phyloP scores from a whole-genome alignment of 37 sponge, comb jelly and placozoan species.

The Cliona cf. orientalis region DNA sequence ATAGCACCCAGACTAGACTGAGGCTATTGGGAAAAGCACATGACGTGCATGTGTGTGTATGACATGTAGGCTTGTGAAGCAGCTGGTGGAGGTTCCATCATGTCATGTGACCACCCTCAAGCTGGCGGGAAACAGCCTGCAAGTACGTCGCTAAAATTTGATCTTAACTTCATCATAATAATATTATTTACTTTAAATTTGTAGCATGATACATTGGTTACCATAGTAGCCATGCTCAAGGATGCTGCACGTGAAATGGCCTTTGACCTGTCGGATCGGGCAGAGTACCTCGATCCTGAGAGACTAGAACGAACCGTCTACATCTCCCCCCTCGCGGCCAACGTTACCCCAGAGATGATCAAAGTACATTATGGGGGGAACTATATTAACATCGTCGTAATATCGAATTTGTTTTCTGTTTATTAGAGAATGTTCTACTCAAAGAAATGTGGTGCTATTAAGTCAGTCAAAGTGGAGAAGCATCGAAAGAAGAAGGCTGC shows the following conservation, averaged over 20 bases:
- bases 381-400: background rate
- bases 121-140: slow-evolving; percentile 25
- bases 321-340: slow-evolving; percentile 53
- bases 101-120: slow-evolving; percentile 7
- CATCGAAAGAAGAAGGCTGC: slow-evolving; percentile 38
- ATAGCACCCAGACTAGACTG: background rate
- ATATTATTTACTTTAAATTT: background rate
- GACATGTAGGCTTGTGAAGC: slow-evolving; percentile 19
- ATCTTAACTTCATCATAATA: background rate
- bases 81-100: slow-evolving; percentile 17
- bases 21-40: background rate
- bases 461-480: slow-evolving; percentile 48
- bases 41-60: background rate
- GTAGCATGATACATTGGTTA: slow-evolving; percentile 62
- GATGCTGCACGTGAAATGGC: slow-evolving; percentile 25
- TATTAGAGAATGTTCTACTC: slow-evolving; percentile 61
- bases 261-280: slow-evolving; percentile 59
- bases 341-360: slow-evolving; percentile 57
- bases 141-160: background rate
- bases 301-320: slow-evolving; percentile 64
- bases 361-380: slow-evolving; percentile 15
- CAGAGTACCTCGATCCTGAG: slow-evolving; percentile 65
- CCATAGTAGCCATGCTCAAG: slow-evolving; percentile 43
- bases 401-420: background rate
- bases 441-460: slow-evolving; percentile 71